phyloP scores from a whole-genome alignment of 2,797 vertebrate genomes.

The Melopsittacus undulatus region DNA sequence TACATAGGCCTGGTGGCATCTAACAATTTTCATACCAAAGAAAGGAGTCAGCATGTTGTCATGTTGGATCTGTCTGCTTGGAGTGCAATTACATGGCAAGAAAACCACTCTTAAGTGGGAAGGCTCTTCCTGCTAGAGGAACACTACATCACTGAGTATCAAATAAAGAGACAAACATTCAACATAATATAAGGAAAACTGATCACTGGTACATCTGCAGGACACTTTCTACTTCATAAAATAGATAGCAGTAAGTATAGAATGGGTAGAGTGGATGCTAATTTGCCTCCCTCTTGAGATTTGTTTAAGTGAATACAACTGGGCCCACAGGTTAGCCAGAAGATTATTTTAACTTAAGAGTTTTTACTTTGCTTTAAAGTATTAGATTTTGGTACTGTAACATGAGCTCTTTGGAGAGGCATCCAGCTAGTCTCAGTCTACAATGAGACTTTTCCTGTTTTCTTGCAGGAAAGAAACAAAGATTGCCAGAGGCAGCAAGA shows the following conservation, averaged over 20 bases:
- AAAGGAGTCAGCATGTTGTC: slow-evolving; percentile 35
- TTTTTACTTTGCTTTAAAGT: not conserved
- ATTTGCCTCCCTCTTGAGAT: not conserved
- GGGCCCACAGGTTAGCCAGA: not conserved
- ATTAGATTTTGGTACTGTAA: not conserved
- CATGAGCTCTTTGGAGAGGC: not conserved
- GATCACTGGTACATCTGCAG: not conserved
- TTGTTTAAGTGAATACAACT: not conserved
- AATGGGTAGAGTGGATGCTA: not conserved
- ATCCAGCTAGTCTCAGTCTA: not conserved
- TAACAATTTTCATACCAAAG: slow-evolving; percentile 29
- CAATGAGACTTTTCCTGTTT: not conserved
- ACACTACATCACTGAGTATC: not conserved
- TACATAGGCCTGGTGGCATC: slow-evolving; percentile 25
- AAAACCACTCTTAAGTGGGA: slow-evolving; percentile 16
- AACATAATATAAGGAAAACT: not conserved
- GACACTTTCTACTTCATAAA: not conserved
- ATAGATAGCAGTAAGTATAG: not conserved
- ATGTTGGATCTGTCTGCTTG: slow-evolving; percentile 10
- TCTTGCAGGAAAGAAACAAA: not conserved
- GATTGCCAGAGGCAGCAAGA: not conserved
- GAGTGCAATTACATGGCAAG: not conserved
- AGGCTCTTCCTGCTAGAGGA: not conserved
- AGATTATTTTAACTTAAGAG: not conserved
- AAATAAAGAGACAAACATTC: not conserved